Evolutionary conservation across 2,888 invertebrate species (phyloP), one percentile per base, ranked within the genome.

Genomic region (Clepsis dumicolana): DNA sequence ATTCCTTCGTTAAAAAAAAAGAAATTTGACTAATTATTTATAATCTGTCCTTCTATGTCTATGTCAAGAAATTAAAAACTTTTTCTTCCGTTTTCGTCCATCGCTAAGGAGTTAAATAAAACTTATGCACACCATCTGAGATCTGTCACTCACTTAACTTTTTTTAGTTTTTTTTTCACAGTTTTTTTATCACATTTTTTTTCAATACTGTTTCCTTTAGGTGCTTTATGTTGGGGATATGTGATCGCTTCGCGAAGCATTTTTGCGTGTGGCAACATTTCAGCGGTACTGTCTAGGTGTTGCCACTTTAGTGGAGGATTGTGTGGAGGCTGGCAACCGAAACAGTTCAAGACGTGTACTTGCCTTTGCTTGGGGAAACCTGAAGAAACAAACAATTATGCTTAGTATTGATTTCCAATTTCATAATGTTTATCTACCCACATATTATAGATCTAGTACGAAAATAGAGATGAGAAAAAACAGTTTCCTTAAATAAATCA

Each of bases 141-240:
- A 93, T 93, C 93, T 86, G 88, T 90, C 91, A 89, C 88, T 91
- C 91, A 91, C 91, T 91, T 83, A 76, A 75, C 77, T 89, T 90
- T 89, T 89, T 87, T 80, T 79, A 77, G 76, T 77, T 85, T 80
- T 80, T 84, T 90, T 91, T 88, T 89, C 85, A 87, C 85, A 87
- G 86, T 87, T 91, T 85, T 91, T 85, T 88, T 90, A 90, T 91
- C 90, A 90, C 90, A 91, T 89, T 87, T 90, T 86, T 81, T 87
- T 88, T 79, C 84, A 90, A 90, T 90, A 90, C 89, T 90, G 90
- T 82, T 85, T 83, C 81, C 83, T 85, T 81, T 85, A 80, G 80
- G 80, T 83, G 78, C 75, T 71, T 74, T 64, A 79, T 79, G 78
- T 79, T 78, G 79, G 72, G 77, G 76, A 80, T 76, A 77, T 77